Conservation (phyloP, 2,888 invertebrate species). For the Athalia rosae region DNA sequence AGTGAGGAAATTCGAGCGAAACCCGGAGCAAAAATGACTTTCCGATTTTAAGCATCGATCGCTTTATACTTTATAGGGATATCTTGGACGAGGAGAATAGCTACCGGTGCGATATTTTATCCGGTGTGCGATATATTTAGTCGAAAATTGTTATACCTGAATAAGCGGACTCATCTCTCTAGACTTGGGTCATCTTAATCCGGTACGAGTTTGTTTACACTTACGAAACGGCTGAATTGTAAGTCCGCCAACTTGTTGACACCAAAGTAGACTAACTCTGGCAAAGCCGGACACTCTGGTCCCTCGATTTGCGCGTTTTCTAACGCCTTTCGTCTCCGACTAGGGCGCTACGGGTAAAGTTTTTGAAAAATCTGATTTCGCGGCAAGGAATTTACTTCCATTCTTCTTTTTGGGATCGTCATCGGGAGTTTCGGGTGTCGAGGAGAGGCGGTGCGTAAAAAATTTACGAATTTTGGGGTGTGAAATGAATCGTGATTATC, state of each 20-base stretch:
- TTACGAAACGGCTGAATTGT: background rate
- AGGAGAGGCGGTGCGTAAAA: no score
- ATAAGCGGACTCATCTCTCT: constrained; percentile 35
- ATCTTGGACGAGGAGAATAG: background rate
- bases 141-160: constrained; percentile 31
- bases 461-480: no score
- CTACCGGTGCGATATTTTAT: background rate
- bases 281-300: background rate
- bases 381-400: background rate
- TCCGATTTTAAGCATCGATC: no score
- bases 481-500: no score
- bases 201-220: constrained; percentile 27
- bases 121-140: background rate
- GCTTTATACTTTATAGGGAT: background rate
- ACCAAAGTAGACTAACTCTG: no score
- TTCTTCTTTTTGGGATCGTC: no score
- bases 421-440: no score
- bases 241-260: background rate
- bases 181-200: constrained; percentile 27
- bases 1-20: background rate
- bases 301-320: constrained; percentile 12
- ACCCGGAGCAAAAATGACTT: no score
- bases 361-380: background rate
- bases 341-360: background rate
- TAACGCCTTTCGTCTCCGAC: background rate